Conservation (phyloP, 2,888 invertebrate species). For the Steinernema scapterisci region DNA sequence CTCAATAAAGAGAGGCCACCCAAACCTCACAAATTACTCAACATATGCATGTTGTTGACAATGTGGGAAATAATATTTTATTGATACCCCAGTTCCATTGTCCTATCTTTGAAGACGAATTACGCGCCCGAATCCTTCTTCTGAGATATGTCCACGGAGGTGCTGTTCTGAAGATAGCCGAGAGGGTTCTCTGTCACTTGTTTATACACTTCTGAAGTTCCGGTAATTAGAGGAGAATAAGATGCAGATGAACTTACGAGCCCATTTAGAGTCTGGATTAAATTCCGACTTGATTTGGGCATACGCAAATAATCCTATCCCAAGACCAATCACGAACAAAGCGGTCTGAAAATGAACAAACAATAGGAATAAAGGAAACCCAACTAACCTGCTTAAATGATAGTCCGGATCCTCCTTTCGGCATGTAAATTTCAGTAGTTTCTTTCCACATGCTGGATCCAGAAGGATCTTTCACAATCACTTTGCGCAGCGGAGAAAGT, state of each 20-base stretch:
- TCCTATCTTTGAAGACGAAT: too few species aligned
- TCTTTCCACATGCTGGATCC: conserved; percentile 35
- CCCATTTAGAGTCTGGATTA: conserved; percentile 61
- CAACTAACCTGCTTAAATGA: conserved; percentile 46
- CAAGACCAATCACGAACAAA: conserved; percentile 40
- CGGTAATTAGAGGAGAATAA: not conserved
- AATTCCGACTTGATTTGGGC: conserved; percentile 51
- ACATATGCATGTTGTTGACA: not conserved
- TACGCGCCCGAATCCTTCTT: too few species aligned
- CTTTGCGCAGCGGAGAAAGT: not conserved
- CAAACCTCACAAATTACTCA: too few species aligned
- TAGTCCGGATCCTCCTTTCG: conserved; percentile 53
- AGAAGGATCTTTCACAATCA: not conserved
- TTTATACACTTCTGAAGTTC: conserved; percentile 4
- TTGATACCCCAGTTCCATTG: too few species aligned
- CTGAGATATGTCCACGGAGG: too few species aligned
- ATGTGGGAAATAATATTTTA: not conserved
- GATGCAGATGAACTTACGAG: conserved; percentile 42
- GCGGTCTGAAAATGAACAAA: conserved; percentile 41
- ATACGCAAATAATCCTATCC: conserved; percentile 45
- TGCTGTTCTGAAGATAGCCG: not conserved
- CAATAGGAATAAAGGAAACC: not conserved
- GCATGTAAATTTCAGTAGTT: conserved; percentile 48
- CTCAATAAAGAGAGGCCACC: too few species aligned
- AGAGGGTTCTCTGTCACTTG: conserved; percentile 5